Evolutionary conservation across 2,888 invertebrate species (phyloP).

Genomic region (Xanthorhoe designata): DNA sequence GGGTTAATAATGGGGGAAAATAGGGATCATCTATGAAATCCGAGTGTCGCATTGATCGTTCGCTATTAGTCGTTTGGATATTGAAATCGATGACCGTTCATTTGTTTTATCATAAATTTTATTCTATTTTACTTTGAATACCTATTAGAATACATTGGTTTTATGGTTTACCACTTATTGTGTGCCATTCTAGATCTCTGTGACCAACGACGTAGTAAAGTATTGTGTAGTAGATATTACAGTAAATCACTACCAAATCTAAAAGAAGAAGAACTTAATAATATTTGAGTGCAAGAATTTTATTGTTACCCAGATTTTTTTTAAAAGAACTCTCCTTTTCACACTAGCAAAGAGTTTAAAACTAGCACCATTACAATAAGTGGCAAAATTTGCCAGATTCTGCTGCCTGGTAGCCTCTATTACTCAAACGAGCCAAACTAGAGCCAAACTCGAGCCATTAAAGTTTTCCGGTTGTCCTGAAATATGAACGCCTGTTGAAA

Average conservation of each 20-base stretch:
- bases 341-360: constrained; percentile 45
- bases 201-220: too few species aligned
- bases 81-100: constrained; percentile 16
- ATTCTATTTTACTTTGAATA: background rate
- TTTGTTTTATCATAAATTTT: constrained; percentile 3
- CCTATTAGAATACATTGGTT: too few species aligned
- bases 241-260: too few species aligned
- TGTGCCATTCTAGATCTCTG: too few species aligned
- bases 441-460: constrained; percentile 39
- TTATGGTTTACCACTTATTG: too few species aligned
- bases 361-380: constrained; percentile 59
- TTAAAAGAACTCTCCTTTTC: background rate
- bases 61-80: constrained; percentile 25
- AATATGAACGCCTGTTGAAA: constrained; percentile 63
- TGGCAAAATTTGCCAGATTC: constrained; percentile 67
- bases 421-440: constrained; percentile 70
- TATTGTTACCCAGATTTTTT: too few species aligned
- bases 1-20: constrained; percentile 81
- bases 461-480: constrained; percentile 49
- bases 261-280: too few species aligned
- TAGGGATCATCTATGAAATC: constrained; percentile 74
- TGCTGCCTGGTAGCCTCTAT: constrained; percentile 62
- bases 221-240: too few species aligned
- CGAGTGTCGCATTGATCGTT: constrained; percentile 57
- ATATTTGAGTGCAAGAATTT: too few species aligned